Base-by-base conservation (phyloP, 2,888 invertebrate species). In the Cephus spinipes region DNA sequence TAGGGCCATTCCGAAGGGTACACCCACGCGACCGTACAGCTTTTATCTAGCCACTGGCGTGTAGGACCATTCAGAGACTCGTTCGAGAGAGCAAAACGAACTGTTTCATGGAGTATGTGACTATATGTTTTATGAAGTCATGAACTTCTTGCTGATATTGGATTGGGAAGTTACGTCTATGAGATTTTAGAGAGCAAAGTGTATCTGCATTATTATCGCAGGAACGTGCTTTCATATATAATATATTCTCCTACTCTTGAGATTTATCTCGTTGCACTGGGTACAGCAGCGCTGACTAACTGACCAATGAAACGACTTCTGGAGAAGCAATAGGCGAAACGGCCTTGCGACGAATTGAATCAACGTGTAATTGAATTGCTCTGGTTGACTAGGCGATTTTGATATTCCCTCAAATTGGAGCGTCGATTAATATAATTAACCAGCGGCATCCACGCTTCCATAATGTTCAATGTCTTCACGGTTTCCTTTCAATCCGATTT, bases 1-100 rank as follows among this genome's bases (percentile, higher is more conserved):
- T 90, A 90, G 90, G 91, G 89, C 90, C 89, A 89, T 87, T 89
- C 88, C 88, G 88, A 90, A 90, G 90, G 89, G 89, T 90, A 90
- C 88, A 90, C 90, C 88, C 89, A 89, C 89, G 85, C 83, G 81
- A 79, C 77, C 76, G 74, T 79, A 76, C 55, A 79, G 85, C 80
- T 85, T 85, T 86, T 74, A 32, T 31, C 35, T 34, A 74, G 34
- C 12, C 33, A n/a, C 35, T 74, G 74, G 9, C 74, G 11, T 34
- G 74, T 23, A 74, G 35, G 74, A 74, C 15, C 74, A 34, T 74
- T 74, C 36, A 33, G 36, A 74, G 12, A 30, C 74, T 12, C 1
- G 71, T 9, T 9, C 23, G 55, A 23, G 55, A 55, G 23, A 55
- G 23, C 23, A 55, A 55, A 55, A 23, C 23, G 6, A 55, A 23